Conservation (phyloP, 2,797 vertebrate genomes). For the Schizopygopsis pylzovi region DNA sequence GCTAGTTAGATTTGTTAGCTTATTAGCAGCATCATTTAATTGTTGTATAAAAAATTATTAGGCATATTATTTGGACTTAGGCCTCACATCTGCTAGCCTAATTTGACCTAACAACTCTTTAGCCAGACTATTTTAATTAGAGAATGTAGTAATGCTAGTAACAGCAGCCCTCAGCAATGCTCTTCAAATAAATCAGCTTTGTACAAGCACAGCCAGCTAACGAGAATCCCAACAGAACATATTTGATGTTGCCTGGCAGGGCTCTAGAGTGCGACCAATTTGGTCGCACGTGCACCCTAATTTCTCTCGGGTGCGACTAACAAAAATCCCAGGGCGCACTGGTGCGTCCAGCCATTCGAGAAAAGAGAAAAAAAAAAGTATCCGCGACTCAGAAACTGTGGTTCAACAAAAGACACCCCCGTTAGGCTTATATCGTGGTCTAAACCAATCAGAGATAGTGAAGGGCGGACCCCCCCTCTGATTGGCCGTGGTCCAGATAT, state of each 20-base stretch:
- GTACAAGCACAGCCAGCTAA: background rate
- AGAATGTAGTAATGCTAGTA: background rate
- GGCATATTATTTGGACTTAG: background rate
- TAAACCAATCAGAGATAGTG: too few species aligned
- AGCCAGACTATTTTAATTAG: background rate
- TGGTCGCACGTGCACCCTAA: too few species aligned
- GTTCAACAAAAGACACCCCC: too few species aligned
- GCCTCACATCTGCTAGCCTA: background rate
- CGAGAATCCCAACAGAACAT: background rate
- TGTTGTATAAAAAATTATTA: background rate
- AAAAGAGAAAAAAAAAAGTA: too few species aligned
- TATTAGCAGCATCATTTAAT: background rate
- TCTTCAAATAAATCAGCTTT: background rate
- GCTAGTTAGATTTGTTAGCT: background rate
- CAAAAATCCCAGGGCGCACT: too few species aligned
- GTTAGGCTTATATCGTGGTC: too few species aligned
- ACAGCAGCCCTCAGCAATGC: background rate
- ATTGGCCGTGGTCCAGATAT: too few species aligned
- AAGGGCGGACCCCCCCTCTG: too few species aligned
- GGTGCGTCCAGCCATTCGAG: too few species aligned
- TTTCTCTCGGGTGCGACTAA: too few species aligned
- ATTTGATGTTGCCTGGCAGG: background rate
- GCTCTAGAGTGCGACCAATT: too few species aligned
- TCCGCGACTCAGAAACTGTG: too few species aligned
- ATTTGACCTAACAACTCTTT: background rate